Evolutionary conservation across 2,797 vertebrate species (phyloP).

Genomic region (Myripristis jacobus): DNA sequence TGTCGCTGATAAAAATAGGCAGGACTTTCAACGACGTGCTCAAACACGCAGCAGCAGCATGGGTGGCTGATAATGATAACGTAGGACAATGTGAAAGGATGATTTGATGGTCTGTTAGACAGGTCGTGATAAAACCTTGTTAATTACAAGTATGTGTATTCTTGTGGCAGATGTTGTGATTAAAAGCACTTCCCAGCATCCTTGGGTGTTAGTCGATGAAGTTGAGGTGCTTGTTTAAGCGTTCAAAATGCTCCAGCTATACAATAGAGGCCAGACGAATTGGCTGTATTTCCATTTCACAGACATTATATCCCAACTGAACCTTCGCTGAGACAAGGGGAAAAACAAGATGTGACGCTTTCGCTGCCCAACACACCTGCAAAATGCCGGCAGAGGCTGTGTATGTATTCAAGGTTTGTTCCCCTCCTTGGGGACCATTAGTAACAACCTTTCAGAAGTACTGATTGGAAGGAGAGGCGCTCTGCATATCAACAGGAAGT

Average conservation of each 20-base stretch:
- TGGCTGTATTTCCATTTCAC: conserved; percentile 74
- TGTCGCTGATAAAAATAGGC: conserved; percentile 32
- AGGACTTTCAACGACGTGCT: conserved; percentile 3
- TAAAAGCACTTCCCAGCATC: conserved; percentile 30
- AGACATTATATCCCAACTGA: conserved; percentile 62
- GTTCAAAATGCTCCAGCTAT: conserved; percentile 47
- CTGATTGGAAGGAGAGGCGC: conserved; percentile 82
- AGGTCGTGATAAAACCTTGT: conserved; percentile 6
- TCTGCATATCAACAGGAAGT: conserved; percentile 84
- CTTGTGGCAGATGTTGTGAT: conserved; percentile 20
- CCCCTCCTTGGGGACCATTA: conserved; percentile 80
- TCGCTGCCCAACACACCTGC: conserved; percentile 58
- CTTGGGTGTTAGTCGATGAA: conserved; percentile 33
- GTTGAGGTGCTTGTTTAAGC: conserved; percentile 44
- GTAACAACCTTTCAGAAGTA: conserved; percentile 85
- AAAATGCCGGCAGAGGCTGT: conserved; percentile 57
- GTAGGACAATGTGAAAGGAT: conserved; percentile 17
- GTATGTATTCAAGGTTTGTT: conserved; percentile 81
- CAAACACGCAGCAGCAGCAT: conserved; percentile 4
- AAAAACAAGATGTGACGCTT: conserved; percentile 68
- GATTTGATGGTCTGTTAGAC: conserved; percentile 11
- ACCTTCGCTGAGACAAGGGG: conserved; percentile 60
- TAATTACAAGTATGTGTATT: conserved; percentile 26
- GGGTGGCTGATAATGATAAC: background rate
- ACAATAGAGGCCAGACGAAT: conserved; percentile 58